Evolutionary conservation across 1,140 invertebrate species (phyloP), one percentile per base, ranked within the genome.

Genomic region (Aphaenogaster floridana): DNA sequence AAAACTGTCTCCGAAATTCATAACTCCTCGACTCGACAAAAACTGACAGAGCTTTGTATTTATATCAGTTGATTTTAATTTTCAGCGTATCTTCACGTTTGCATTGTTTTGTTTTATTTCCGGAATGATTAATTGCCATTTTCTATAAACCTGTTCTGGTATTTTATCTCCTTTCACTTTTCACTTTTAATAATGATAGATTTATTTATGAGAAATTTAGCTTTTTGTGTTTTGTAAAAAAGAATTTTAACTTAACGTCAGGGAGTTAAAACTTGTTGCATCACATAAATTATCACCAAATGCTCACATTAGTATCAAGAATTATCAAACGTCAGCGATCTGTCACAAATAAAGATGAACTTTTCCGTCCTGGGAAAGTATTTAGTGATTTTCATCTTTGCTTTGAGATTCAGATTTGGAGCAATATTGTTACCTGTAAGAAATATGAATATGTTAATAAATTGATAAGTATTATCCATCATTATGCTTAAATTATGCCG

Each of bases 181-280:
- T 76, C 28, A 11, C 28, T 28, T 28, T 84, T 61, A 61, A 74
- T 84, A 74, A 61, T 21, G 28, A 17, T n/a, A 39, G 21, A 54
- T 39, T 61, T 69, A 84, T 63, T 84, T 84, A 63, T 39, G 13
- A 76, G 45, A 6, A 39, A 84, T 63, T 84, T 80, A 54, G n/a
- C 1, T 39, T 52, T 36, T 50, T 39, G 6, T 39, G 6, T 21
- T 2, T 45, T 48, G 28, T 5, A 15, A 45, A 57, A 69, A 39
- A 48, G 13, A 34, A 59, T 15, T 34, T 42, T 39, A 74, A 84
- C n/a, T 42, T 39, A 74, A 84, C n/a, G 3, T 42, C 50, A 48
- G 0, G 21, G n/a, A 83, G 2, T 61, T 61, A 13, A 45, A 3
- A 21, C 54, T 21, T 59, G 7, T 50, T 50, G 21, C 28, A 61